A percentile compares a stretch with the other conserved stretches of the same genome.
Conservation (phyloP, 2,888 invertebrate species). For the Liposcelis brunnea region DNA sequence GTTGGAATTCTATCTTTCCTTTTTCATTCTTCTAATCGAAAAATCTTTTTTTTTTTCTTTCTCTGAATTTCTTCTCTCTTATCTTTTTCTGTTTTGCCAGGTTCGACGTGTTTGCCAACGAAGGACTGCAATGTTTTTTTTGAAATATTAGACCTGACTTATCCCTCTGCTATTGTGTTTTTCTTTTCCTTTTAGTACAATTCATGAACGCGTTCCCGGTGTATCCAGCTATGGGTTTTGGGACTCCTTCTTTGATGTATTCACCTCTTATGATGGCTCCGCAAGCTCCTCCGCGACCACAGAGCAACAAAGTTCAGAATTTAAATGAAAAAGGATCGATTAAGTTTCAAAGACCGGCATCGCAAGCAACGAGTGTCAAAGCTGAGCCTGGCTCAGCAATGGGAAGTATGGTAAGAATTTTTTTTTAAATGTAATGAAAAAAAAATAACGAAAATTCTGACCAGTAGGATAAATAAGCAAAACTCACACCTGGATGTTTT, state of each 20-base stretch:
- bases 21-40: neutral
- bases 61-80: neutral
- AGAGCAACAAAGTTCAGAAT: neutral
- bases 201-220: conserved; percentile 40
- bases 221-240: conserved; percentile 27
- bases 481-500: conserved; percentile 3
- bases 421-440: conserved; percentile 1
- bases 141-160: neutral
- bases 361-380: conserved; percentile 36
- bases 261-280: conserved; percentile 30
- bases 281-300: neutral
- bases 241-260: conserved; percentile 41
- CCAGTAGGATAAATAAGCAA: conserved; percentile 19
- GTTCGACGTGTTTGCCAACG: conserved; percentile 4
- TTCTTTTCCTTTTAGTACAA: conserved; percentile 32
- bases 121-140: neutral
- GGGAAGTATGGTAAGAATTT: conserved; percentile 27
- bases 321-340: conserved; percentile 4
- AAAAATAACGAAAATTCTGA: conserved; percentile 12
- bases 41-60: conserved; percentile 2
- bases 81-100: neutral
- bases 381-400: conserved; percentile 35
- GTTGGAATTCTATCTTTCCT: neutral
- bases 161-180: neutral
- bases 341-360: conserved; percentile 24